A percentile compares a stretch with the other conserved stretches of the same genome.
Conservation (phyloP, 2,888 invertebrate species). For the Caenorhabditis afra region DNA sequence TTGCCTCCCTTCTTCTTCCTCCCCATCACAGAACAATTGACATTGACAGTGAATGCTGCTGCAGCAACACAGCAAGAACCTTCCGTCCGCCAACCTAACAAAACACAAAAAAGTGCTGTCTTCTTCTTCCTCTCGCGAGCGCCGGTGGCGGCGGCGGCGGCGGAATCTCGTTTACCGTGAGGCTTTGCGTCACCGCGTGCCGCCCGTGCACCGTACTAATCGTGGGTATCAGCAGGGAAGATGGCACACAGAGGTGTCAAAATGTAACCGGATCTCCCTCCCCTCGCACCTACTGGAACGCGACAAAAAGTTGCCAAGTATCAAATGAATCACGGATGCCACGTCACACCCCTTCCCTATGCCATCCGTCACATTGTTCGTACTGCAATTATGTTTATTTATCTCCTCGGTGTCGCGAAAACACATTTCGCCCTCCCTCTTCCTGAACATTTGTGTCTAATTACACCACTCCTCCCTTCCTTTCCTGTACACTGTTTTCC, state of each 20-base stretch:
- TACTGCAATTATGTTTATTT: conserved; percentile 49
- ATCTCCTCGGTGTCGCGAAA: conserved; percentile 16
- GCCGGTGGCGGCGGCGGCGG: too few species aligned
- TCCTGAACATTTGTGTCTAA: conserved; percentile 45
- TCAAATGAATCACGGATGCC: conserved; percentile 10
- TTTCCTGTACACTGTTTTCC: conserved; percentile 15
- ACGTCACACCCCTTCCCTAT: conserved; percentile 5
- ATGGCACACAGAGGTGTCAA: conserved; percentile 43
- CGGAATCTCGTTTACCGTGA: conserved; percentile 45
- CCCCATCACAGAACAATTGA: conserved; percentile 49
- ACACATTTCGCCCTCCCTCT: conserved; percentile 7
- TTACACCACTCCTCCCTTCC: conserved; percentile 25
- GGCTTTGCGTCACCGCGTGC: conserved; percentile 51
- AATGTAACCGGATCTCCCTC: conserved; percentile 54
- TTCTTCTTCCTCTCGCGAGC: conserved; percentile 16
- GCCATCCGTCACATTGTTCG: conserved; percentile 13
- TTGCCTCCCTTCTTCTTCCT: neutral
- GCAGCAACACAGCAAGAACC: conserved; percentile 24
- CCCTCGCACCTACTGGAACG: neutral
- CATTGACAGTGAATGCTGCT: conserved; percentile 37
- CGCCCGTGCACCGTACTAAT: conserved; percentile 42
- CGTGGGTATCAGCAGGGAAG: conserved; percentile 21
- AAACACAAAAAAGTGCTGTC: conserved; percentile 52
- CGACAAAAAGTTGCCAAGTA: conserved; percentile 3
- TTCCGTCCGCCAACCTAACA: conserved; percentile 39